Evolutionary conservation across 2,797 vertebrate genomes (phyloP).

Genomic region (Mastacembelus armatus): DNA sequence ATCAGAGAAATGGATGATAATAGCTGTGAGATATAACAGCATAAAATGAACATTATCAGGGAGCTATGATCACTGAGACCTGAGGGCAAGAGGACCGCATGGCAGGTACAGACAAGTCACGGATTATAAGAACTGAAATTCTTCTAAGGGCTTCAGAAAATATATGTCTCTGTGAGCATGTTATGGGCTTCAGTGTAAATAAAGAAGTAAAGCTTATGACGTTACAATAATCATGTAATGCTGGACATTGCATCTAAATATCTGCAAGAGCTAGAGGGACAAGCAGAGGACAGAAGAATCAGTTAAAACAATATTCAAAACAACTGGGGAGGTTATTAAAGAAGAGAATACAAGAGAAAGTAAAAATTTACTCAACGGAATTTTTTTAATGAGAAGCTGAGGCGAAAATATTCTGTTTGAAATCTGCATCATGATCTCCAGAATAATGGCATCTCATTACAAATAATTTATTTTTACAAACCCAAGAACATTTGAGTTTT

Average conservation of each 20-base stretch:
- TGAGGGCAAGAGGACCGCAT: background rate
- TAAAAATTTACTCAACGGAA: background rate
- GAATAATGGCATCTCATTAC: slow-evolving; percentile 8
- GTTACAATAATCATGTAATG: background rate
- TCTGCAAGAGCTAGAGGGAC: slow-evolving; percentile 6
- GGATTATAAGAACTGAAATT: background rate
- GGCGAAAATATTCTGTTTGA: background rate
- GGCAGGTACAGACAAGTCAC: slow-evolving; percentile 1
- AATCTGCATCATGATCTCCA: slow-evolving; percentile 2
- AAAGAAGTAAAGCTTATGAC: too few species aligned
- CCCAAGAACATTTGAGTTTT: slow-evolving; percentile 19
- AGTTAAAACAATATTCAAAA: slow-evolving; percentile 6
- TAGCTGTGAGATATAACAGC: background rate
- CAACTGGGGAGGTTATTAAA: slow-evolving; percentile 13
- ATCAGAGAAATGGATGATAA: slow-evolving; percentile 1
- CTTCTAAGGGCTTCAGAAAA: background rate
- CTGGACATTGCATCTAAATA: slow-evolving; percentile 18
- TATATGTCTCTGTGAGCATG: too few species aligned
- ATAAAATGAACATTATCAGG: slow-evolving; percentile 12
- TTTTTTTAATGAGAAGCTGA: background rate
- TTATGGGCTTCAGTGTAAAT: too few species aligned
- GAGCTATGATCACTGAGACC: slow-evolving; percentile 20
- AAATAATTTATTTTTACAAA: slow-evolving; percentile 8
- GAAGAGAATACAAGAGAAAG: background rate
- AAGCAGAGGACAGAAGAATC: background rate